A percentile compares a stretch with the other conserved stretches of the same genome.
phyloP scores from a whole-genome alignment of 1,140 invertebrate genomes.

The Acromyrmex charruanus region DNA sequence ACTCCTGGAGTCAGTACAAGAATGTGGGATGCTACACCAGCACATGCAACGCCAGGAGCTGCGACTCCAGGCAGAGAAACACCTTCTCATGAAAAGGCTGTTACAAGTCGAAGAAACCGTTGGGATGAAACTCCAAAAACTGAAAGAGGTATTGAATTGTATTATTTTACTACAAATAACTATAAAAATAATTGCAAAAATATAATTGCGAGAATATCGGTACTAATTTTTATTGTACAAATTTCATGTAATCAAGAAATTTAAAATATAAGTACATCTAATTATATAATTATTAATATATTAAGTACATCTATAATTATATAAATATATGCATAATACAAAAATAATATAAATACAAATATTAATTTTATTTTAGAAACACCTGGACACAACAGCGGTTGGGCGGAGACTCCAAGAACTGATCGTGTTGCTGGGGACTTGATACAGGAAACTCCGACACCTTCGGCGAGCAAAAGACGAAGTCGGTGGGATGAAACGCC shows the following conservation, averaged over 20 bases:
- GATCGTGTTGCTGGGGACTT: conserved; percentile 94
- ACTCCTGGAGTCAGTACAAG: conserved; percentile 95
- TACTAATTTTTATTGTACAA: conserved; percentile 36
- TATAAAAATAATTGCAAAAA: not conserved
- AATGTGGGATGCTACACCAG: conserved; percentile 98
- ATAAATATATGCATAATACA: not conserved
- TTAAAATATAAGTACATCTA: not conserved
- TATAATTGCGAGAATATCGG: not conserved
- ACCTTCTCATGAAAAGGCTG: conserved; percentile 93
- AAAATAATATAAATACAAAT: not conserved
- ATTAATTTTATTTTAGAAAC: conserved; percentile 89
- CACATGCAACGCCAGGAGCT: conserved; percentile 94
- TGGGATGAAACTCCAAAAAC: conserved; percentile 99
- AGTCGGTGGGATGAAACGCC: conserved; percentile 99
- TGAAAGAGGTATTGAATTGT: conserved; percentile 90
- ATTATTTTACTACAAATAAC: conserved; percentile 39
- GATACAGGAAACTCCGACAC: conserved; percentile 96
- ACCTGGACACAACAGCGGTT: conserved; percentile 97
- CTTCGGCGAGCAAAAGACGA: conserved; percentile 95
- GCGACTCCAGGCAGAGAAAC: conserved; percentile 96
- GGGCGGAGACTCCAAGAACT: conserved; percentile 99
- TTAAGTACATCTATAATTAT: not conserved
- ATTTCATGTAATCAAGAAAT: conserved; percentile 28
- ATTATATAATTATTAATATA: too few relatives aligned
- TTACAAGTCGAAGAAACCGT: conserved; percentile 94